These are phyloP conservation scores for Archocentrus centrarchus DNA, from an alignment of 2,113 vertebrate species.

Conservation along the genomic window DNA sequence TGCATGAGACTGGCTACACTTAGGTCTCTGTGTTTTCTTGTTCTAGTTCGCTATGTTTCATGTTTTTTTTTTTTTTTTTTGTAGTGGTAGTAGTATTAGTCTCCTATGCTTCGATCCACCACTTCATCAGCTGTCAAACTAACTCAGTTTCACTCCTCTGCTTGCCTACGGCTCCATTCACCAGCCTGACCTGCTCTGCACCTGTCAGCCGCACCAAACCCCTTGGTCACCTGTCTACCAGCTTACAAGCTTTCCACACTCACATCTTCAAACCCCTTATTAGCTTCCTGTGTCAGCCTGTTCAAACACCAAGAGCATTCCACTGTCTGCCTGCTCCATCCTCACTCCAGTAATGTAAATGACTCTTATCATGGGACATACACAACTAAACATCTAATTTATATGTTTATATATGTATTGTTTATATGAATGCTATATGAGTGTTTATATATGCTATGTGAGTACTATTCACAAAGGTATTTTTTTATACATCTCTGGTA, in stretches of 20 bases:
- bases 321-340: not conserved
- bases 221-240: not conserved
- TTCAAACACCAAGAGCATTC: not conserved
- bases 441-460: too few species aligned
- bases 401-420: not conserved
- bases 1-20: not conserved
- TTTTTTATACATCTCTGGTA: not conserved
- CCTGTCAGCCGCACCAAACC: not conserved
- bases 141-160: slow-evolving; percentile 11
- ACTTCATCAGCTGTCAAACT: slow-evolving; percentile 14
- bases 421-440: too few species aligned
- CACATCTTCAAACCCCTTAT: not conserved
- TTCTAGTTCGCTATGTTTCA: not conserved
- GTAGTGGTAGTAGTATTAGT: not conserved
- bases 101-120: not conserved
- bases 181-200: not conserved
- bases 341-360: not conserved
- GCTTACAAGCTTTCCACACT: slow-evolving; percentile 1
- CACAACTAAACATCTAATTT: not conserved
- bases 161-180: slow-evolving; percentile 1
- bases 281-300: not conserved
- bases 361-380: not conserved
- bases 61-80: not conserved
- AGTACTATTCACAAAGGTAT: too few species aligned
- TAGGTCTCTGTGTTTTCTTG: not conserved